Conservation (phyloP, 2,888 invertebrate species). For the Mechanitis mazaeus region DNA sequence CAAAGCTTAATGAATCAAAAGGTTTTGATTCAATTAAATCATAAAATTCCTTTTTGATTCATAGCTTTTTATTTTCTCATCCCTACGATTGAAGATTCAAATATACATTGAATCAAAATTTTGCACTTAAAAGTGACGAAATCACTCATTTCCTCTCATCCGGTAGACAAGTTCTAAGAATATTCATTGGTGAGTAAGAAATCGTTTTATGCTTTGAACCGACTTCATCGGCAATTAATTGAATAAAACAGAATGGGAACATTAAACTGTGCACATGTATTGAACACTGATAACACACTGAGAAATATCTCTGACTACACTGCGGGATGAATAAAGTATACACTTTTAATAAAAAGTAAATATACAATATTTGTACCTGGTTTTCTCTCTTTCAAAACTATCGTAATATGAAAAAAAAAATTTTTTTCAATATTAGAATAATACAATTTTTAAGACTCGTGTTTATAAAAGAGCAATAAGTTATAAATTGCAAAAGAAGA, state of each 20-base stretch:
- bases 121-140: background rate
- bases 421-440: no score
- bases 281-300: constrained; percentile 63
- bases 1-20: no score
- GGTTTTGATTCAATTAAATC: no score
- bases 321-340: constrained; percentile 31
- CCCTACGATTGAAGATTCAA: no score
- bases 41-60: no score
- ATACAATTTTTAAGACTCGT: no score
- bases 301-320: constrained; percentile 57
- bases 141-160: constrained; percentile 9
- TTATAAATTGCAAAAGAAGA: no score
- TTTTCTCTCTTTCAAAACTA: no score
- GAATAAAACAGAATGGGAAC: constrained; percentile 61
- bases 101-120: no score
- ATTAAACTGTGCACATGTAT: constrained; percentile 73
- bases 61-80: no score
- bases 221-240: constrained; percentile 56
- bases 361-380: background rate
- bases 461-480: no score
- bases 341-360: background rate
- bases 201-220: constrained; percentile 25
- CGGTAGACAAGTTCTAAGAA: constrained; percentile 13
- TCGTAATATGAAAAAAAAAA: background rate
- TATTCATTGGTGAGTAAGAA: constrained; percentile 11